phyloP scores from a whole-genome alignment of 2,888 invertebrate species.

The Orchesellides sinensis region DNA sequence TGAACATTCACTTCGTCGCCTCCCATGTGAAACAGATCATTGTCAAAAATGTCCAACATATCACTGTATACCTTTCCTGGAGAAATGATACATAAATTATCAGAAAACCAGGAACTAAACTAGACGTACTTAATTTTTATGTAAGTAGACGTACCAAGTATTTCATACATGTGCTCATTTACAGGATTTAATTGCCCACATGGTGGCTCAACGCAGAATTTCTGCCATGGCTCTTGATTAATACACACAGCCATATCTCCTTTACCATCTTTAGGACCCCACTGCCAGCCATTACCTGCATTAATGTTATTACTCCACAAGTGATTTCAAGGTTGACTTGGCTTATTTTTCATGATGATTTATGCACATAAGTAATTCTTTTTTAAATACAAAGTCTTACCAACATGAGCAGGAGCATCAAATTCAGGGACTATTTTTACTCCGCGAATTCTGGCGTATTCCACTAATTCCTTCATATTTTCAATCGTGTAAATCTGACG shows the following conservation, averaged over 20 bases:
- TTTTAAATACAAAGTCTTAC: constrained; percentile 76
- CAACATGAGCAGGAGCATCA: constrained; percentile 93
- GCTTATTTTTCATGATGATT: constrained; percentile 3
- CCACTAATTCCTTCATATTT: constrained; percentile 83
- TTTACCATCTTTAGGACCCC: constrained; percentile 75
- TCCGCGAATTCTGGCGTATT: constrained; percentile 87
- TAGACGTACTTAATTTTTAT: background rate
- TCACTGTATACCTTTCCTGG: constrained; percentile 83
- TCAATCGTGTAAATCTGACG: constrained; percentile 81
- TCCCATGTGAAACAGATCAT: constrained; percentile 75
- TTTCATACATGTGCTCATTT: constrained; percentile 75
- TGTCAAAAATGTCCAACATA: constrained; percentile 83
- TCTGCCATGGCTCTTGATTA: constrained; percentile 75
- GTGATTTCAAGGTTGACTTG: background rate
- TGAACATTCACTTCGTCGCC: constrained; percentile 75
- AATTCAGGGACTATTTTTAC: constrained; percentile 94
- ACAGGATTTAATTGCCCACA: constrained; percentile 78
- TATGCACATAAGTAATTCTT: background rate
- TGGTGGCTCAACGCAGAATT: constrained; percentile 80
- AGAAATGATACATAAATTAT: background rate
- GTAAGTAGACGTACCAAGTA: constrained; percentile 78
- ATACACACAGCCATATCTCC: constrained; percentile 75
- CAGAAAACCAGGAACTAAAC: background rate
- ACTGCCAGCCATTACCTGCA: constrained; percentile 75
- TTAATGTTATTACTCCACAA: background rate